Evolutionary conservation across 2,797 vertebrate species (phyloP).

Genomic region (Eremophila alpestris): DNA sequence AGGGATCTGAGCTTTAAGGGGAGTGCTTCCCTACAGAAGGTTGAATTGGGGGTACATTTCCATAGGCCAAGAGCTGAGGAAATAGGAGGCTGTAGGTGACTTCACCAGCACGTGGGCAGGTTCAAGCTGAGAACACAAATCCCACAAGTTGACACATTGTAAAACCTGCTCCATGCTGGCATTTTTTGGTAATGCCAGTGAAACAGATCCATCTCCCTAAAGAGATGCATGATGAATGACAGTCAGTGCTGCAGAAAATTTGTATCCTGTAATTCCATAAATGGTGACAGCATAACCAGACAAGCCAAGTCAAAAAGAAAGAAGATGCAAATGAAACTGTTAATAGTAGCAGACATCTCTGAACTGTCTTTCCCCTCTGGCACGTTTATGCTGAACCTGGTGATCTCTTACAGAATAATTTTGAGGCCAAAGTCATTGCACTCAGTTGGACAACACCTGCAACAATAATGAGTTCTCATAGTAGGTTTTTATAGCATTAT

Average conservation of each 20-base stretch:
- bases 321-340: background rate
- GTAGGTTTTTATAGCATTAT: background rate
- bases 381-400: background rate
- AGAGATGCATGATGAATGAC: background rate
- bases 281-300: background rate
- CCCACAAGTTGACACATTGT: background rate
- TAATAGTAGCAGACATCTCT: background rate
- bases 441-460: background rate
- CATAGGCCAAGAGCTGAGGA: background rate
- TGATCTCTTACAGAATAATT: background rate
- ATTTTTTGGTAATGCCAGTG: background rate
- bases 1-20: background rate
- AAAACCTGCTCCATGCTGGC: background rate
- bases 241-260: background rate
- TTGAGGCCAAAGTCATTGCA: background rate
- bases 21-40: background rate
- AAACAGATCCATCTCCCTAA: background rate
- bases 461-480: background rate
- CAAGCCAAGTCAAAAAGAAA: background rate
- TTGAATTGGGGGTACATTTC: background rate
- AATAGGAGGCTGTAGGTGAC: background rate
- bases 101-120: background rate
- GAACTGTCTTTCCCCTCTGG: background rate
- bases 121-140: background rate
- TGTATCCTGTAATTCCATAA: background rate